Conservation (phyloP, 2,113 vertebrate species). For the Ginglymostoma cirratum region DNA sequence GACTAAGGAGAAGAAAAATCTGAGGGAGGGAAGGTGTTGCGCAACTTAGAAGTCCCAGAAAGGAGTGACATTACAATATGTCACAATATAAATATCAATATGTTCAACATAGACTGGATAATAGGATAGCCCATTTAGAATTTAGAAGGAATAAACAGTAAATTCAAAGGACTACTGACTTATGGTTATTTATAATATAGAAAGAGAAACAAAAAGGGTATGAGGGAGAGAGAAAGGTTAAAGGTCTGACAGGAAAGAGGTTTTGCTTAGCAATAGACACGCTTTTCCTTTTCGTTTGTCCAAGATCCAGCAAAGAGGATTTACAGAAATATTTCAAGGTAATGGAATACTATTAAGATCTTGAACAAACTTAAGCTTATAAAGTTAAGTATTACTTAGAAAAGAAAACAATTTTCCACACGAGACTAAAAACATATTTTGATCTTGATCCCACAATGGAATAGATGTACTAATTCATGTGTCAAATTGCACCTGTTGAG, state of each 20-base stretch:
- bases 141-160: background rate
- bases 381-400: no score
- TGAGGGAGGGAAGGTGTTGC: background rate
- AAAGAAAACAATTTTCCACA: no score
- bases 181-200: background rate
- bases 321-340: no score
- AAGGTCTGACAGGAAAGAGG: background rate
- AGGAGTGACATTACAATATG: background rate
- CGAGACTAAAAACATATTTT: no score
- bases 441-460: no score
- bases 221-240: background rate
- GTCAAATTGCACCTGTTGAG: no score
- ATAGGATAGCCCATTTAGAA: background rate
- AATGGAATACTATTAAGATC: no score
- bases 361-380: no score
- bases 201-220: background rate
- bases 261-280: background rate
- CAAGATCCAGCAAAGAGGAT: background rate
- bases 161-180: background rate
- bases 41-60: background rate
- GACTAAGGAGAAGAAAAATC: background rate
- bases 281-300: background rate
- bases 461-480: no score
- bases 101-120: background rate
- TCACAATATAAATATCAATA: no score